Evolutionary conservation across 1,140 invertebrate species (phyloP), one percentile per base, ranked within the genome.

Genomic region (Drosophila sproati): DNA sequence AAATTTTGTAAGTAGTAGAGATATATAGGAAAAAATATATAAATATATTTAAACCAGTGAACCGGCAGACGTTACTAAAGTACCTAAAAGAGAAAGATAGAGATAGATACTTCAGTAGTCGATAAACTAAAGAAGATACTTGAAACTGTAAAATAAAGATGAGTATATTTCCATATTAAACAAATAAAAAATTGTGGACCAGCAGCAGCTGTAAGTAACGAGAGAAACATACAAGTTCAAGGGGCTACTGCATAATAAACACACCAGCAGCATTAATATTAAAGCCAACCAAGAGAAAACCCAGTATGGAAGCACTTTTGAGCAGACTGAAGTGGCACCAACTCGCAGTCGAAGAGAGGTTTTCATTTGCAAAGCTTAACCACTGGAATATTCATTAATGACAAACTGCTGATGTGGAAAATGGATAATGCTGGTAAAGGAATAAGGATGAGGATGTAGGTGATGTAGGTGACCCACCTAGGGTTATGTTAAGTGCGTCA

Each of bases 301-400:
- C 3, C 34, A 34, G 28, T 35, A 56, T 56, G 34, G 7, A 12
- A 56, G 54, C 35, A 56, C 54, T 56, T 39, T 7, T 8, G 34
- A 37, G 20, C 37, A 29, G 54, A 12, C 10, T 43, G 10, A 43
- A 43, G 39, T 43, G 12, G n/a, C 28, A 28, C 4, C 20, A 48
- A 29, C 20, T 48, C 12, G 47, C 12, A 0, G 20, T 6, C 28
- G 7, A 1, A 5, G 3, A 67, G 52, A 20, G 37, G 8, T 34
- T 37, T 43, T 43, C 52, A 56, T 72, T 57, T 64, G 52, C 59
- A 47, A 64, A 83, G 72, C 57, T 73, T 56, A 73, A 69, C 81
- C 73, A 10, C 82, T 87, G 60, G 59, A 57, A 77, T 70, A 66
- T 82, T 87, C 73, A 76, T 76, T 86, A 86, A 82, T 87, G 76